Conservation (phyloP, 2,888 invertebrate genomes). For the Clusia tigrina region DNA sequence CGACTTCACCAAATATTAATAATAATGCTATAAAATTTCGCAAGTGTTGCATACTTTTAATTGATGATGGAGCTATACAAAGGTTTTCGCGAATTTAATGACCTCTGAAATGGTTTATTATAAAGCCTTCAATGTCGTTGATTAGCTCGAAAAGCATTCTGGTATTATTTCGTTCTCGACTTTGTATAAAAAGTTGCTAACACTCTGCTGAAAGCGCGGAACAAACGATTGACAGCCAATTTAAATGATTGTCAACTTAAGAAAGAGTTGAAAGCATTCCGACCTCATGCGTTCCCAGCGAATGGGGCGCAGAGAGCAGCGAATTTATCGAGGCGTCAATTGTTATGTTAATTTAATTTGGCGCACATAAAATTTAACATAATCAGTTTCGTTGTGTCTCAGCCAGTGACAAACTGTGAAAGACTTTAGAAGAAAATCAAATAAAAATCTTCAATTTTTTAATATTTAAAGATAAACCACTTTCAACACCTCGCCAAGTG, state of each 20-base stretch:
- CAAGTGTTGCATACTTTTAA: too few species aligned
- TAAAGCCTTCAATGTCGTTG: too few species aligned
- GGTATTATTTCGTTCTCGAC: too few species aligned
- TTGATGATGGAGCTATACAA: too few species aligned
- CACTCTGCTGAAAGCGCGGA: too few species aligned
- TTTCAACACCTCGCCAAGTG: not conserved
- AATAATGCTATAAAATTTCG: too few species aligned
- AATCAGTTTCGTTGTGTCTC: not conserved
- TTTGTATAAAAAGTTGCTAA: too few species aligned
- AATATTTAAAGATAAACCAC: not conserved
- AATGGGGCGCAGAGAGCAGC: not conserved
- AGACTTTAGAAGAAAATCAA: not conserved
- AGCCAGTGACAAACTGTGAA: not conserved
- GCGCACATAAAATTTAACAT: not conserved
- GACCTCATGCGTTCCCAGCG: not conserved
- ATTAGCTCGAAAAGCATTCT: too few species aligned
- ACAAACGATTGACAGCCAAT: not conserved
- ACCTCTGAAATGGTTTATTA: too few species aligned
- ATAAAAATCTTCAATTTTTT: not conserved
- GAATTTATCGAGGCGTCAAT: not conserved
- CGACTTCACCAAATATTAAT: too few species aligned
- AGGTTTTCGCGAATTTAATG: too few species aligned
- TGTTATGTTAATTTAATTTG: not conserved
- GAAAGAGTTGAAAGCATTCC: not conserved
- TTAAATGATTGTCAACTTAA: not conserved